These are phyloP conservation scores for Galleria mellonella DNA, from an alignment of 1,140 invertebrate genomes.

Conservation along the genomic window DNA sequence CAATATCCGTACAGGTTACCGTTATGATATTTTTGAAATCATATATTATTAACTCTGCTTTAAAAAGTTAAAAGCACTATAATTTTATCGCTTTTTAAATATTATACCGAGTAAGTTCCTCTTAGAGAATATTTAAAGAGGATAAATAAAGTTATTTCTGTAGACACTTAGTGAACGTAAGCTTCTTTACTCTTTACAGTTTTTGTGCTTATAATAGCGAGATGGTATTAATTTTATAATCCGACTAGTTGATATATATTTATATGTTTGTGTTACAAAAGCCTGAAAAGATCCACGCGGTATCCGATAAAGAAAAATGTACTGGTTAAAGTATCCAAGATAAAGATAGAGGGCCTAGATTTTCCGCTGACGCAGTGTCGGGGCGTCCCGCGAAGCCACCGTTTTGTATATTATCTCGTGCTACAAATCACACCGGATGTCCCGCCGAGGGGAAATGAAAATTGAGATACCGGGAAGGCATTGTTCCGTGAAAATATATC, in stretches of 20 bases:
- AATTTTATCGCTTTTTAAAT: no score
- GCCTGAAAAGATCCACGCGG: constrained; percentile 21
- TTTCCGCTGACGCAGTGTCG: constrained; percentile 45
- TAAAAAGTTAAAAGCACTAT: no score
- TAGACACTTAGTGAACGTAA: no score
- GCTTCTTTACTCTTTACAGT: no score
- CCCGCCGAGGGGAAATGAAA: constrained; percentile 63
- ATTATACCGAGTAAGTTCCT: not conserved
- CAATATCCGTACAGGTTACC: no score
- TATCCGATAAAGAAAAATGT: constrained; percentile 37
- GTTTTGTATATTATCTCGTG: constrained; percentile 65
- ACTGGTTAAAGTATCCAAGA: constrained; percentile 36
- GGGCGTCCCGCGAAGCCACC: constrained; percentile 45
- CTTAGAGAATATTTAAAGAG: not conserved
- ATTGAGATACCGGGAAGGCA: constrained; percentile 63
- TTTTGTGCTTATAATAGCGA: no score
- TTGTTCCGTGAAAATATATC: constrained; percentile 69
- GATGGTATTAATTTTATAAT: not conserved
- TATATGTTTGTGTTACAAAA: constrained; percentile 19
- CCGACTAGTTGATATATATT: constrained; percentile 1
- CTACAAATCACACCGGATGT: constrained; percentile 66
- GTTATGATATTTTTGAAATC: no score
- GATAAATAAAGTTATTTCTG: no score
- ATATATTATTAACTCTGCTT: no score
- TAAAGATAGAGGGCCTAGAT: constrained; percentile 40